Base-by-base conservation (phyloP, 1,140 invertebrate genomes). In the Tetramorium simillimum region DNA sequence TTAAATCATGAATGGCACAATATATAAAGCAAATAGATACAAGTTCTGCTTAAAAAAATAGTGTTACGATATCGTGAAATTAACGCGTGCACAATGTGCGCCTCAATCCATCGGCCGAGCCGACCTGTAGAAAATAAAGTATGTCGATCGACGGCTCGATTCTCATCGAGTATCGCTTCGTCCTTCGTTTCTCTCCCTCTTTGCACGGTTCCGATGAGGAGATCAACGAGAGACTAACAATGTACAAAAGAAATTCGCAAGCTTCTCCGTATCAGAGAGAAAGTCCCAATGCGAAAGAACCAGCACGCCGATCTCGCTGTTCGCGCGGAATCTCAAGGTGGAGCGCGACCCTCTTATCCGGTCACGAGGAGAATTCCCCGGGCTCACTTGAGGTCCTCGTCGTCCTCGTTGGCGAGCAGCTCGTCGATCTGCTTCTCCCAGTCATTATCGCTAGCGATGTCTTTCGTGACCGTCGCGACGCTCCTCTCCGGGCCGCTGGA, bases 371-470 rank as follows among this genome's bases (percentile, higher is more conserved):
- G 58, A 81, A 58, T 77, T 67, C 33, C 81, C 16, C 21, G 28
- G 51, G 67, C 33, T 95, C 92, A 95, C 92, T 95, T 95, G 78
- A 95, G 92, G 86, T 95, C 95, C 69, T 95, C 95, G 53, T 95
- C 95, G 33, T 95, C 95, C 81, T 96, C 95, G 84, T 86, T 90
- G 78, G 88, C 86, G 28, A 97, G 94, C 88, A 97, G 95, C 85
- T 96, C 96, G 88, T 96, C 95, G 89, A 96, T 96, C 89, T 96
- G 95, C 80, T 95, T 93, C 91, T 96, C 96, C 95, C 96, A 96
- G 86, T 96, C 96, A 78, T 96, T 96, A 81, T 95, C 92, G 58
- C 33, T 62, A 21, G 85, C 88, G 62, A 67, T 37, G 81, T 85
- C 81, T 40, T 53, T 95, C 89, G 33, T 86, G 37, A 81, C 40